Conservation (phyloP, 2,797 vertebrate species). For the Lagorchestes hirsutus region DNA sequence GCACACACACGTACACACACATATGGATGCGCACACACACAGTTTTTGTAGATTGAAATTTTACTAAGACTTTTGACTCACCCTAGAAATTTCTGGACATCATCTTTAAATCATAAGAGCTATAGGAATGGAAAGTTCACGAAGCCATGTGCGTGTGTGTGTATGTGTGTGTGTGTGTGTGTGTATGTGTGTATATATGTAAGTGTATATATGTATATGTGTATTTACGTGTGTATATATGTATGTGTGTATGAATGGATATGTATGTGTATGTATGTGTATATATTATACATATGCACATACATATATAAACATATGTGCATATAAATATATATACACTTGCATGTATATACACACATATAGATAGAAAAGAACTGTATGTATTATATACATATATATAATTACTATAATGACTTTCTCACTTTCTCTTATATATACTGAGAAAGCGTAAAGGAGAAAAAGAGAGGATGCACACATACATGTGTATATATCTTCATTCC, state of each 20-base stretch:
- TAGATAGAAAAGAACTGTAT: no score
- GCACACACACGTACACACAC: fast-evolving
- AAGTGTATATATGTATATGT: not conserved
- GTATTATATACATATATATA: no score
- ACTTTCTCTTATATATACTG: not conserved
- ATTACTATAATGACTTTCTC: not conserved
- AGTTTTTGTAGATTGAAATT: not conserved
- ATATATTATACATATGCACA: no score
- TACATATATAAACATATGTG: no score
- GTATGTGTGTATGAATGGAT: no score
- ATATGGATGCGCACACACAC: not conserved
- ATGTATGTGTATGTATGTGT: no score
- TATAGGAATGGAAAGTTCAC: not conserved
- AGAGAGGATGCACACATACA: not conserved
- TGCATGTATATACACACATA: no score
- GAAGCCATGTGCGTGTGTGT: not conserved
- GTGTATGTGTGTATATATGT: not conserved
- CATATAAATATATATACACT: no score
- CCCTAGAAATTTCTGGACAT: not conserved
- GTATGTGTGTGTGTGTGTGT: not conserved
- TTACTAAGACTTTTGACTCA: not conserved
- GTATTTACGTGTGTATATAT: fast-evolving
- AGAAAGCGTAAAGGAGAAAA: not conserved
- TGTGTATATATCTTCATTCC: not conserved
- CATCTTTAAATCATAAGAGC: not conserved